These are phyloP conservation scores for Fistularia tabacaria DNA, from an alignment of 2,797 vertebrate genomes.

Conservation along the genomic window DNA sequence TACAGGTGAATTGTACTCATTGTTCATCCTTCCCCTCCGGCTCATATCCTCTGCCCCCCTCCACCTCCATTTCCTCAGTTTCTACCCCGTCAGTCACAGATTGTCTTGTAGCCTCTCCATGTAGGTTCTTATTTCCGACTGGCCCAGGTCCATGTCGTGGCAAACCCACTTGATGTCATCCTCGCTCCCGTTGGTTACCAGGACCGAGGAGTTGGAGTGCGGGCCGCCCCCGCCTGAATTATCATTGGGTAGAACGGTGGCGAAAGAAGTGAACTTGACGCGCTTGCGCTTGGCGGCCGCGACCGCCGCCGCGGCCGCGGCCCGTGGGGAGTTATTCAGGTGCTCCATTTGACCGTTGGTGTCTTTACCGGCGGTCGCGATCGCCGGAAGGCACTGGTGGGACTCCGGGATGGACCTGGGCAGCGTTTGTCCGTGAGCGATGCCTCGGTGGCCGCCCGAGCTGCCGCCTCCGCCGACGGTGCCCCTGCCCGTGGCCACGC, in stretches of 20 bases:
- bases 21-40: conserved; percentile 41
- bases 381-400: conserved; percentile 72
- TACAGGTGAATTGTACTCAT: conserved; percentile 78
- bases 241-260: conserved; percentile 90
- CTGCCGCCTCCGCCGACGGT: conserved; percentile 47
- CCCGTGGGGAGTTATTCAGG: conserved; percentile 78
- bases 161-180: conserved; percentile 98
- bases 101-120: conserved; percentile 98
- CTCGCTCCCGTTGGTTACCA: conserved; percentile 83
- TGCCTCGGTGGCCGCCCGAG: conserved; percentile 59
- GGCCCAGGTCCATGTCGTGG: conserved; percentile 92
- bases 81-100: conserved; percentile 79
- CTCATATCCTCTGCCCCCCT: conserved; percentile 41
- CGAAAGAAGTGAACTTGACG: conserved; percentile 97
- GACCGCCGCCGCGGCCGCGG: conserved; percentile 64
- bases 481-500: conserved; percentile 53
- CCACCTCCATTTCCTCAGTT: conserved; percentile 35
- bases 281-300: conserved; percentile 87
- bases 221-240: conserved; percentile 56
- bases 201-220: conserved; percentile 60
- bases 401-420: conserved; percentile 82
- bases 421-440: conserved; percentile 80
- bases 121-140: conserved; percentile 93
- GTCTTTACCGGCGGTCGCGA: conserved; percentile 79
- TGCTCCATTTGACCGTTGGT: conserved; percentile 73